Evolutionary conservation across 2,113 vertebrate genomes (phyloP).

Genomic region (Labrus mixtus): DNA sequence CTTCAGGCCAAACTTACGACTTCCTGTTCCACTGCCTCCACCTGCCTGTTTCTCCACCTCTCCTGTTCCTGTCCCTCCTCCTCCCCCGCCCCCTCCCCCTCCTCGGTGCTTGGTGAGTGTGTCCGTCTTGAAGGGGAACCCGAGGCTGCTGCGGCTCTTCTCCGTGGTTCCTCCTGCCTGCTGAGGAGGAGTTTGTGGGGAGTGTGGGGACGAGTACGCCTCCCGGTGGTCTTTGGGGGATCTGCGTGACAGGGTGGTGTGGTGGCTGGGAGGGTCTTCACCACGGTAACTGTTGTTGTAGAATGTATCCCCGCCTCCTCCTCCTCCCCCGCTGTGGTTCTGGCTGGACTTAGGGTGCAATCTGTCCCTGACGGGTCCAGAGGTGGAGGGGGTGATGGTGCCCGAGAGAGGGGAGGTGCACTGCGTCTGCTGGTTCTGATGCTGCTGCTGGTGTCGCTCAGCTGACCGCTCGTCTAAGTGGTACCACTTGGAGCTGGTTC

Average conservation of each 20-base stretch:
- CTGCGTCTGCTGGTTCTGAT: conserved; percentile 85
- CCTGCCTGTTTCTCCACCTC: conserved; percentile 89
- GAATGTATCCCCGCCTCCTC: conserved; percentile 84
- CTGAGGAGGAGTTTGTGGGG: conserved; percentile 86
- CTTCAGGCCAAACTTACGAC: conserved; percentile 96
- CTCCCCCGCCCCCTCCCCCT: conserved; percentile 65
- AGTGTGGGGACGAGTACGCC: conserved; percentile 84
- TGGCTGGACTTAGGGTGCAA: conserved; percentile 86
- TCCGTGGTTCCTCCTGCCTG: conserved; percentile 84
- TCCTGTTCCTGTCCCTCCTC: conserved; percentile 29
- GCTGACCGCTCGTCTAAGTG: conserved; percentile 96
- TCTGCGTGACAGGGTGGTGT: conserved; percentile 93
- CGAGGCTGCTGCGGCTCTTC: conserved; percentile 93
- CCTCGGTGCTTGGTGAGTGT: conserved; percentile 92
- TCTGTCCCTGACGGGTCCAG: conserved; percentile 92
- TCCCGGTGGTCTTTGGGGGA: conserved; percentile 94
- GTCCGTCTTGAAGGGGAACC: conserved; percentile 95
- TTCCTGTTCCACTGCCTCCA: conserved; percentile 57
- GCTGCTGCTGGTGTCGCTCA: conserved; percentile 88
- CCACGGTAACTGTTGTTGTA: conserved; percentile 93
- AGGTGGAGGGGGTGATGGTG: conserved; percentile 92
- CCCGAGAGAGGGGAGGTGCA: conserved; percentile 96
- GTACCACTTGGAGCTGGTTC: conserved; percentile 99
- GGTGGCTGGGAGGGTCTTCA: conserved; percentile 92
- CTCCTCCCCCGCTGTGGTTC: conserved; percentile 85